A percentile compares a stretch with the other conserved stretches of the same genome.
Conservation (phyloP, 1,140 invertebrate genomes). For the Atopsyche davidsoni region DNA sequence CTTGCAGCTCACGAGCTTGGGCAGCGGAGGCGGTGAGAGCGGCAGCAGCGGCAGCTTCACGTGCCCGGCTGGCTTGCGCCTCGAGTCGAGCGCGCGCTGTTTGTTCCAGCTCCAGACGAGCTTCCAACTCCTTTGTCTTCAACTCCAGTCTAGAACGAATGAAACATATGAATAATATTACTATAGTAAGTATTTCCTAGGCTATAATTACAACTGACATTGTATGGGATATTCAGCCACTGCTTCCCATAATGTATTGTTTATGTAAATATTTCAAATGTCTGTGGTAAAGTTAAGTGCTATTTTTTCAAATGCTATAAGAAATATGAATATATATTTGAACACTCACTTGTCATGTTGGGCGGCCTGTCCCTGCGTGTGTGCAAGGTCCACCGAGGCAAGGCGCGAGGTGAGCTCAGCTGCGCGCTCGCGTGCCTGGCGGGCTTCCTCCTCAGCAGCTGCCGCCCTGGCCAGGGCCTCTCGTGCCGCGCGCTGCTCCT, state of each 20-base stretch:
- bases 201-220: neutral
- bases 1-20: slow-evolving; percentile 64
- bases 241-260: slow-evolving; percentile 1
- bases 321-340: neutral
- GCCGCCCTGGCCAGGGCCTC: slow-evolving; percentile 77
- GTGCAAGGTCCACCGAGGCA: slow-evolving; percentile 17
- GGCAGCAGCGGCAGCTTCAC: slow-evolving; percentile 77
- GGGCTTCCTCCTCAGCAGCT: slow-evolving; percentile 69
- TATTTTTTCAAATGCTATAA: too few species aligned
- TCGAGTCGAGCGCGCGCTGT: slow-evolving; percentile 78
- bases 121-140: slow-evolving; percentile 82
- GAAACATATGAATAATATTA: slow-evolving; percentile 7
- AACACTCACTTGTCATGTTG: slow-evolving; percentile 26
- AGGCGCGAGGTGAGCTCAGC: slow-evolving; percentile 32
- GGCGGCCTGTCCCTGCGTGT: slow-evolving; percentile 18
- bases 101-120: slow-evolving; percentile 81
- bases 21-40: slow-evolving; percentile 66
- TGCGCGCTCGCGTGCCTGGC: slow-evolving; percentile 64
- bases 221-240: neutral
- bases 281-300: too few species aligned
- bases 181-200: neutral
- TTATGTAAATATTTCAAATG: neutral
- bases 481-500: slow-evolving; percentile 73
- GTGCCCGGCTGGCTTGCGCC: slow-evolving; percentile 73
- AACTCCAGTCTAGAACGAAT: slow-evolving; percentile 57